Evolutionary conservation across 2,797 vertebrate species (phyloP).

Genomic region (Notoglanidium macrostoma): DNA sequence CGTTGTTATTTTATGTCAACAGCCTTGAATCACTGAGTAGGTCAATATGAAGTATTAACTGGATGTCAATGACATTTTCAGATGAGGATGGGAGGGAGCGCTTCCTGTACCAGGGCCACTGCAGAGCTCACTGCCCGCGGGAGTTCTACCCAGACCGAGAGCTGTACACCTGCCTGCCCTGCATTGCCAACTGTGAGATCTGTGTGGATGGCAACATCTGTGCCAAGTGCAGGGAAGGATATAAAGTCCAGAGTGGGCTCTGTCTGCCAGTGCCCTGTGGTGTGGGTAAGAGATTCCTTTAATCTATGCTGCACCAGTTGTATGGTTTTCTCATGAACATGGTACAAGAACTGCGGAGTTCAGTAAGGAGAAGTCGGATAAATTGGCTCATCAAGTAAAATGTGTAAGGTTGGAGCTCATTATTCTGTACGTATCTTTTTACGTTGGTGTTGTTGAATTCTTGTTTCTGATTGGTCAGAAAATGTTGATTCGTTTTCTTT

Average conservation of each 20-base stretch:
- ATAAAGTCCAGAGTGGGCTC: conserved; percentile 75
- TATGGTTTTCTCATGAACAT: background rate
- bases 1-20: background rate
- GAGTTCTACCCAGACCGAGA: conserved; percentile 76
- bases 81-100: conserved; percentile 79
- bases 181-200: conserved; percentile 80
- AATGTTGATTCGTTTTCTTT: background rate
- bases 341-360: background rate
- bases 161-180: conserved; percentile 75
- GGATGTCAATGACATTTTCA: conserved; percentile 58
- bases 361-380: background rate
- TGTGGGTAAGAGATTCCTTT: conserved; percentile 62
- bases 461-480: background rate
- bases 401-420: background rate
- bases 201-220: conserved; percentile 77
- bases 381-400: background rate
- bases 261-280: conserved; percentile 72
- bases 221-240: conserved; percentile 79
- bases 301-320: background rate
- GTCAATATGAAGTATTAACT: conserved; percentile 51
- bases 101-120: conserved; percentile 79
- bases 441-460: background rate
- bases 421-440: background rate
- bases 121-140: conserved; percentile 78
- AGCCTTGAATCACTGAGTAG: conserved; percentile 26